A percentile compares a stretch with the other conserved stretches of the same genome.
Conservation (phyloP, 2,797 vertebrate genomes). For the Oryzias sinensis region DNA sequence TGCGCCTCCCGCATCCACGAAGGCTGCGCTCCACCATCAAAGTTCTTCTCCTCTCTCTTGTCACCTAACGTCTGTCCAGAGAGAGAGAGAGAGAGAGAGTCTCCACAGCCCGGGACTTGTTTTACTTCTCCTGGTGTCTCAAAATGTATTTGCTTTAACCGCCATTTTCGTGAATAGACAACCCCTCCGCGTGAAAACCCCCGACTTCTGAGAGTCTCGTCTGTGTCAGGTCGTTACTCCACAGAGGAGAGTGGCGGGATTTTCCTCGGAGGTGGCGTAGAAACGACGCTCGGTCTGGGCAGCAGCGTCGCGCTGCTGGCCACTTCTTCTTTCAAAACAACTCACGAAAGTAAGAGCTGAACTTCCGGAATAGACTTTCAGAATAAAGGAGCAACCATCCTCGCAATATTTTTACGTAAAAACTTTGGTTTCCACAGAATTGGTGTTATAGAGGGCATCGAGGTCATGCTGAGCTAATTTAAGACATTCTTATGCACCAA, state of each 20-base stretch:
- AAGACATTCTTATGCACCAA: no score
- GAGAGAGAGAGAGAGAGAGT: not conserved
- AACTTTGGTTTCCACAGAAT: no score
- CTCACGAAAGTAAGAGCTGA: accelerated
- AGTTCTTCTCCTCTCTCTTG: conserved; percentile 10
- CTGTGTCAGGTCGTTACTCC: conserved; percentile 32
- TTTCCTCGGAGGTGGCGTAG: conserved; percentile 36
- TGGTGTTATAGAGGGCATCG: no score
- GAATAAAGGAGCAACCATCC: conserved; percentile 41
- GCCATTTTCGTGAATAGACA: no score
- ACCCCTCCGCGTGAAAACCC: not conserved
- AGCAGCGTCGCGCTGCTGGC: conserved; percentile 39
- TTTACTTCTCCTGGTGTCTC: not conserved
- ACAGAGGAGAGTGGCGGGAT: not conserved
- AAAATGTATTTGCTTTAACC: no score
- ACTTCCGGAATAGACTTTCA: conserved; percentile 32
- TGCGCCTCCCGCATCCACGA: conserved; percentile 45
- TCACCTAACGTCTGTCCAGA: conserved; percentile 6
- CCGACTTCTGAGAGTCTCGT: conserved; percentile 42
- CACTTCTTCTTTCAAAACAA: conserved; percentile 42
- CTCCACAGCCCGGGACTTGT: not conserved
- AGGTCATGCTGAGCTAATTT: no score
- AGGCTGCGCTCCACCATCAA: conserved; percentile 1
- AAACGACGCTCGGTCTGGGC: conserved; percentile 40
- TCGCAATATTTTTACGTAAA: no score